Base-by-base conservation (phyloP, 2,888 invertebrate genomes). In the Sympetrum striolatum region DNA sequence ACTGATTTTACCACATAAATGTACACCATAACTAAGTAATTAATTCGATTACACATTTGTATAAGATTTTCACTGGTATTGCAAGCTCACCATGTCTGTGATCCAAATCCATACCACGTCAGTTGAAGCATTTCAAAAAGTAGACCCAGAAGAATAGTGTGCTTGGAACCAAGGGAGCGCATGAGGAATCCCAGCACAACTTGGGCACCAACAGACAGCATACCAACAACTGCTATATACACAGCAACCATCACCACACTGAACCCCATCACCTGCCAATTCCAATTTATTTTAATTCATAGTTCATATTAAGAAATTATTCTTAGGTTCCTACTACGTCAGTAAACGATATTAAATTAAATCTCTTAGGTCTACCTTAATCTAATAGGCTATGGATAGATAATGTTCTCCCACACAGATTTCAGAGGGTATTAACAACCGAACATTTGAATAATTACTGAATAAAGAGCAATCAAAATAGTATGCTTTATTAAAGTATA, bases 51-150 rank as follows among this genome's bases (percentile, higher is more conserved):
- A 12, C 31, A 60, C 35, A 39, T 73, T 18, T 6, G 35, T 37
- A 82, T 90, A 60, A 44, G 10, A 8, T 35, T 53, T 35, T 86
- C 90, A 39, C 80, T 35, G 37, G 15, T 81, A 90, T 82, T 44
- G 4, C 44, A 44, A 90, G 92, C 94, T 94, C 94, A 96, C 99
- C 99, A 99, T 92, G 97, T 97, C 93, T 98, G 97, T 92, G 98
- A 98, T 91, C 99, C 98, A 93, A 99, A 98, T 79, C 99, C 99
- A 94, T 98, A 99, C 98, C 98, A 99, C 95, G 99, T 96, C 92
- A 99, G 95, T 94, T 99, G 99, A 92, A 99, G 95, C 96, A 98
- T 97, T 95, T 99, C 99, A 94, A 99, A 98, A 92, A 98, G 94
- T 92, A 99, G 96, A 90, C 99, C 99, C 93, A 99, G 95, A 96